phyloP scores from a whole-genome alignment of 2,888 invertebrate genomes.

The Gisinianus flammeolus region DNA sequence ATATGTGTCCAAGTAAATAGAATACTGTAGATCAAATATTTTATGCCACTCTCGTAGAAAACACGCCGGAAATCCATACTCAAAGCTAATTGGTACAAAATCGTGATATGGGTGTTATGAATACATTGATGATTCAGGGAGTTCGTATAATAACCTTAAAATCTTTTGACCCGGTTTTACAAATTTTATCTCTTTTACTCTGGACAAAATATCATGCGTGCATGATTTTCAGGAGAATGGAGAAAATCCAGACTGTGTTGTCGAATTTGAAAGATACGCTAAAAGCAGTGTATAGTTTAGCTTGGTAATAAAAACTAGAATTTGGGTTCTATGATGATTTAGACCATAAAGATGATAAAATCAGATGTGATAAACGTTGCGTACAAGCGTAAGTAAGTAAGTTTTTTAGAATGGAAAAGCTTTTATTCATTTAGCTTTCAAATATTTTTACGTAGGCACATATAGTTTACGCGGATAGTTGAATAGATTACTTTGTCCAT shows the following conservation, averaged over 20 bases:
- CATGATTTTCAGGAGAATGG: background rate
- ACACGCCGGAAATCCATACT: too few relatives aligned
- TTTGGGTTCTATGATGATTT: conserved; percentile 23
- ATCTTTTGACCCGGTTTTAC: background rate
- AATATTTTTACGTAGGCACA: background rate
- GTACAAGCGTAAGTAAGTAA: background rate
- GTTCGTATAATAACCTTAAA: too few relatives aligned
- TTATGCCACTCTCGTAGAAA: too few relatives aligned
- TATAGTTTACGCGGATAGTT: background rate
- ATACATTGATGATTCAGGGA: conserved; percentile 8
- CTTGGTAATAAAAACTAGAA: conserved; percentile 15
- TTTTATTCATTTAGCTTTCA: conserved; percentile 26
- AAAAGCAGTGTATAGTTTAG: conserved; percentile 12
- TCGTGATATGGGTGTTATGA: background rate
- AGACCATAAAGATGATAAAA: conserved; percentile 37
- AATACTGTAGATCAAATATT: too few relatives aligned
- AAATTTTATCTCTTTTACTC: conserved; percentile 4
- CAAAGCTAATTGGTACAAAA: background rate
- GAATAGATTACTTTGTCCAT: background rate
- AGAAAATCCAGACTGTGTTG: conserved; percentile 9
- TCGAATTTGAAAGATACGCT: conserved; percentile 14
- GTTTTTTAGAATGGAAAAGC: conserved; percentile 1
- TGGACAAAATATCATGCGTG: conserved; percentile 18
- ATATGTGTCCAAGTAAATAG: too few relatives aligned
- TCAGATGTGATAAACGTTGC: conserved; percentile 25